Evolutionary conservation across 2,797 vertebrate genomes (phyloP).

Genomic region (Malacoraja senta): DNA sequence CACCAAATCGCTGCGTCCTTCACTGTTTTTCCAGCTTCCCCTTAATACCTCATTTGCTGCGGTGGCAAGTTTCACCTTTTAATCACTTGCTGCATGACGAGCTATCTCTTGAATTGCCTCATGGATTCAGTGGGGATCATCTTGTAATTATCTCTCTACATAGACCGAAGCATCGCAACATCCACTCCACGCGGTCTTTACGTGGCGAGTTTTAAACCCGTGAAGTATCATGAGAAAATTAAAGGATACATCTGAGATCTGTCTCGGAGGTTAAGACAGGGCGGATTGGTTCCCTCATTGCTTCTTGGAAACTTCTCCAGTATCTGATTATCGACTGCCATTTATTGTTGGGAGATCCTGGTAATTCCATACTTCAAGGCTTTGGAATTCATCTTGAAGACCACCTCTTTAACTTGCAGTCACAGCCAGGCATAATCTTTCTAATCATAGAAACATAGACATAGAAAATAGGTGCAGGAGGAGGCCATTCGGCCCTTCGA

Average conservation of each 20-base stretch:
- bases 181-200: not conserved
- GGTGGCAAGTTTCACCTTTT: not conserved
- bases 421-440: not conserved
- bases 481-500: too few relatives aligned
- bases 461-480: too few relatives aligned
- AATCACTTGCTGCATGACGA: not conserved
- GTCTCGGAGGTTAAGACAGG: not conserved
- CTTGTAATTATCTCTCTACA: not conserved
- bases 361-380: not conserved
- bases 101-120: not conserved
- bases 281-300: not conserved
- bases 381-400: not conserved
- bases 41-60: not conserved
- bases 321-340: not conserved
- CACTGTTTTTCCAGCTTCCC: not conserved
- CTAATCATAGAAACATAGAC: too few relatives aligned
- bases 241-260: not conserved
- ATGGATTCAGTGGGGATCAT: not conserved
- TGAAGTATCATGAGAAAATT: not conserved
- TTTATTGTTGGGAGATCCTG: not conserved
- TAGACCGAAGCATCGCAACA: too few relatives aligned
- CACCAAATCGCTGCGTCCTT: not conserved
- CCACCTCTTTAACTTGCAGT: not conserved
- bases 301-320: not conserved
- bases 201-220: not conserved